Evolutionary conservation across 1,140 invertebrate species (phyloP), one percentile per base, ranked within the genome.

Genomic region (Bombus ignitus): DNA sequence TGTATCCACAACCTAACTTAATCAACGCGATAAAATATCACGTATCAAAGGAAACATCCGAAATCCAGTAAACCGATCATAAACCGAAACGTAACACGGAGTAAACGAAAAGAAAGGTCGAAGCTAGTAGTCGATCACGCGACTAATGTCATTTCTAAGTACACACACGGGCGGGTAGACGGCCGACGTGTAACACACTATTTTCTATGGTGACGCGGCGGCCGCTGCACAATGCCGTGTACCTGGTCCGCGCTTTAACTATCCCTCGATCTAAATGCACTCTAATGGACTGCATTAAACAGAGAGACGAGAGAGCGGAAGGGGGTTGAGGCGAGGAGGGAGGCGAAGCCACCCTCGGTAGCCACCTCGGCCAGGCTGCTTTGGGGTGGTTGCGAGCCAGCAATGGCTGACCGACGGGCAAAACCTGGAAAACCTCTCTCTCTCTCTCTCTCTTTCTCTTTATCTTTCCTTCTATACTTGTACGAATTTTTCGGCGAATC

Each of bases 221-320:
- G 73, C 32, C 39, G 72, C 66, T n/a, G 82, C 89, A 88, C 89
- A 87, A 71, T 84, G 76, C 88, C 85, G 87, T 53, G 86, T 92
- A 92, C 91, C 91, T 92, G 90, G 88, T 59, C 91, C 86, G 89
- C 90, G 92, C 92, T 94, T 94, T 93, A 94, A 94, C 94, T 94
- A 94, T 94, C 93, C 92, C 92, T 92, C 92, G 93, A 95, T 95
- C 94, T 94, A 95, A 94, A 95, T 94, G 94, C 93, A 94, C 94
- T 94, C 94, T 94, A 91, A 91, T 91, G 90, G 90, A 91, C 90
- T 91, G 90, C 90, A 91, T 91, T 91, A 91, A 91, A 91, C 87
- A 89, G 90, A 91, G 90, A 83, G 90, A 89, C 85, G 84, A 74
- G 76, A 83, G 89, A 66, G 89, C 53, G 83, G 75, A 91, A 91